Conservation (phyloP, 2,888 invertebrate species). For the Sisyra nigra region DNA sequence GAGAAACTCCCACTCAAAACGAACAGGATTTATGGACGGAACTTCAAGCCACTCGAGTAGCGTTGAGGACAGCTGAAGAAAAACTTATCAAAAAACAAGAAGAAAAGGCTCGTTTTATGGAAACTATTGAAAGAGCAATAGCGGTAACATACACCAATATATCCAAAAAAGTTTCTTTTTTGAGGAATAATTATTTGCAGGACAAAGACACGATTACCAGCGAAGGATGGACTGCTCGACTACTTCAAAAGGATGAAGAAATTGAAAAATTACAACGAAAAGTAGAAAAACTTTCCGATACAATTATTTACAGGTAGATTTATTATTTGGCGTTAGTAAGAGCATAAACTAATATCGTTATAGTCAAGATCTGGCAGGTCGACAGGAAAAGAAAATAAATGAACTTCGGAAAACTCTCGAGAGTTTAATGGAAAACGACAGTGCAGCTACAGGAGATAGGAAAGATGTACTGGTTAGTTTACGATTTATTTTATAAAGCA, state of each 20-base stretch:
- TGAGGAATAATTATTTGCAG: neutral
- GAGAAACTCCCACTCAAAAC: conserved; percentile 12
- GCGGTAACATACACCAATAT: neutral
- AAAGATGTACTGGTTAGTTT: neutral
- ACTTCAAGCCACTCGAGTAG: conserved; percentile 18
- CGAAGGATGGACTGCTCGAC: conserved; percentile 2
- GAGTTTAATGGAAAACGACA: neutral
- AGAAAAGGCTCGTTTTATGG: conserved; percentile 18
- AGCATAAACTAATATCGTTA: too few species aligned
- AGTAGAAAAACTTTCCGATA: conserved; percentile 6
- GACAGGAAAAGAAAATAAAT: neutral
- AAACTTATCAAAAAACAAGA: conserved; percentile 18
- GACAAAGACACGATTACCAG: conserved; percentile 1
- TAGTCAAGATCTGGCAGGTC: neutral
- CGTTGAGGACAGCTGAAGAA: conserved; percentile 20
- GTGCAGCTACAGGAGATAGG: neutral
- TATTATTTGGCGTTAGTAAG: too few species aligned
- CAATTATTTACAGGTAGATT: conserved; percentile 5
- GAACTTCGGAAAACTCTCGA: neutral
- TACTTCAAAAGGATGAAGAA: conserved; percentile 4
- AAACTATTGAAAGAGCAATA: conserved; percentile 17
- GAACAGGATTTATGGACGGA: conserved; percentile 20
- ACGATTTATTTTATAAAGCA: neutral
- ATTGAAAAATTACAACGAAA: conserved; percentile 4
- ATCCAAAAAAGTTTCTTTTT: neutral